Base-by-base conservation (phyloP, 2,113 vertebrate genomes). In the Equus quagga region DNA sequence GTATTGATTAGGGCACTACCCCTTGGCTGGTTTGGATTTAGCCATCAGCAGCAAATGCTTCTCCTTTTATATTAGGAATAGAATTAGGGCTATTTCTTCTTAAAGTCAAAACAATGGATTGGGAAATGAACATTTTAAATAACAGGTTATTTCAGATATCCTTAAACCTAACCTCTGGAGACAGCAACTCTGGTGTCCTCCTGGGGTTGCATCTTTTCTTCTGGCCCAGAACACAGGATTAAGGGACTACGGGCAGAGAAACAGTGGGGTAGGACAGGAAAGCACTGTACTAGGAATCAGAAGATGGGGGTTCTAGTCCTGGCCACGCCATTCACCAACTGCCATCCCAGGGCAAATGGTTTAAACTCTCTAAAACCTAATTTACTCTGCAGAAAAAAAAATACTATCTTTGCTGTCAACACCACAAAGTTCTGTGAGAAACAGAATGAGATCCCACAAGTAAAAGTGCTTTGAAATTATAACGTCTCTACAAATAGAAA, bases 21-120 rank as follows among this genome's bases (percentile, higher is more conserved):
- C 21, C 56, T 70, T 85, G 46, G 8, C 10, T 78, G 58, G 54
- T 54, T 87, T 76, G 21, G 8, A 81, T 78, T 58, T 11, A 92
- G 24, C 26, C 14, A 85, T 81, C 15, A 31, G 51, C 6, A 90
- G 51, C 75, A 94, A 49, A 76, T 56, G 1, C 0, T 62, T 94
- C 81, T 67, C 31, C 21, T 93, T 54, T 94, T 87, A 58, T 36
- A 76, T 70, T 83, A 65, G 46, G 21, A 89, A 76, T 4, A 84
- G 51, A 88, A 75, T 65, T 26, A 76, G 49, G 79, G 60, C 33
- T 69, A 49, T 49, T 44, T 89, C 44, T 90, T 91, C 33, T 70
- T 82, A 85, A 95, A 91, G 33, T 26, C 24, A 85, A 95, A 93
- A 86, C 36, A 65, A 81, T 56, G 69, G 41, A 70, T 78, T 85